phyloP scores from a whole-genome alignment of 1,140 invertebrate species.

The Muscidifurax raptorellus region DNA sequence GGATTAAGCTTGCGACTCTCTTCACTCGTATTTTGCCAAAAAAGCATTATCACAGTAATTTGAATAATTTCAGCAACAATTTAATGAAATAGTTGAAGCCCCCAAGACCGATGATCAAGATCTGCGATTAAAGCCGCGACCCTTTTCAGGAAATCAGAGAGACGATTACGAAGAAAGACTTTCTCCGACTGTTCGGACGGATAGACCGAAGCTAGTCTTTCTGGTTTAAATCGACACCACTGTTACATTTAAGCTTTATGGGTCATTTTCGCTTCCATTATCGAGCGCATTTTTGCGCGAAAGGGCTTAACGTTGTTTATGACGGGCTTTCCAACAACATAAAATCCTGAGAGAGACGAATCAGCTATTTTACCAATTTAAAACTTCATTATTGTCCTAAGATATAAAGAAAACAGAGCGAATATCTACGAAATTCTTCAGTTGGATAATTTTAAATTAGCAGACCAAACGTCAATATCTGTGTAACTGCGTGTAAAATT shows the following conservation, averaged over 20 bases:
- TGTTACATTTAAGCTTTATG: background rate
- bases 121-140: background rate
- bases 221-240: background rate
- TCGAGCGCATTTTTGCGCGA: background rate
- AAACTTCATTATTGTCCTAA: too few relatives aligned
- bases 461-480: background rate
- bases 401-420: too few relatives aligned
- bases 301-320: background rate
- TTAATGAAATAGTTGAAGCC: background rate
- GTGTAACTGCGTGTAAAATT: background rate
- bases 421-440: too few relatives aligned
- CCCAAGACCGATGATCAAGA: background rate
- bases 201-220: background rate
- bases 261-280: conserved; percentile 12
- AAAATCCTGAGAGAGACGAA: background rate
- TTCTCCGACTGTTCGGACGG: background rate
- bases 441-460: background rate
- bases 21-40: background rate
- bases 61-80: background rate
- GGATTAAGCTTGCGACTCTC: too few relatives aligned
- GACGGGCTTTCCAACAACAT: background rate
- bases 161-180: conserved; percentile 4
- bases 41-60: background rate
- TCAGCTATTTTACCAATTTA: too few relatives aligned
- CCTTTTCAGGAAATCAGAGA: background rate